Evolutionary conservation across 2,113 vertebrate species (phyloP).

Genomic region (Pantherophis guttatus): DNA sequence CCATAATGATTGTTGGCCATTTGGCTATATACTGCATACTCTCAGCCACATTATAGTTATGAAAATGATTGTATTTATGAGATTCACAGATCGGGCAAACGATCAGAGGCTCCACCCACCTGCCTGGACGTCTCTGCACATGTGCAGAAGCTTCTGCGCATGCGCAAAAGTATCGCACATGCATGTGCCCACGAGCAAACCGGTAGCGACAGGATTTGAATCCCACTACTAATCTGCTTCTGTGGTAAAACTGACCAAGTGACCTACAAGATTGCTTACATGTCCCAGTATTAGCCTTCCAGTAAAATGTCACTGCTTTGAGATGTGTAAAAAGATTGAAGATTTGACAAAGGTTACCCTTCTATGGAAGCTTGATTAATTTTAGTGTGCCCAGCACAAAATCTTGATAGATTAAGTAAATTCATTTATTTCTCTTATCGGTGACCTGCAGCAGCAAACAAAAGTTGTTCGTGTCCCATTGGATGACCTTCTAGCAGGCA

Average conservation of each 20-base stretch:
- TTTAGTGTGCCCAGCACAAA: neutral
- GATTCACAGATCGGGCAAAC: no score
- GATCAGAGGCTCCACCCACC: no score
- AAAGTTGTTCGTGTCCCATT: conserved; percentile 42
- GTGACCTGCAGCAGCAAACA: conserved; percentile 29
- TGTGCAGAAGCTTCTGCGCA: no score
- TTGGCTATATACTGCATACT: neutral
- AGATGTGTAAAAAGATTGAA: neutral
- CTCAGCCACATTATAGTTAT: neutral
- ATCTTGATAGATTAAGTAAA: neutral
- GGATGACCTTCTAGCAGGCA: conserved; percentile 38
- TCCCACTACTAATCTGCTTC: neutral
- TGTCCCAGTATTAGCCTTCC: neutral
- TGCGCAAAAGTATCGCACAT: no score
- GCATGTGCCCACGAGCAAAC: no score
- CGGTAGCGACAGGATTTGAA: no score
- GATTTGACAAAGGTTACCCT: neutral
- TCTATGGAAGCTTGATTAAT: neutral
- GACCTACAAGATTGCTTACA: neutral
- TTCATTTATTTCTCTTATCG: conserved; percentile 19
- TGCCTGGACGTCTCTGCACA: no score
- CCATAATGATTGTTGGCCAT: neutral
- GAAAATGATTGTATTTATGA: neutral
- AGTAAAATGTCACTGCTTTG: neutral
- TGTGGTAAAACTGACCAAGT: neutral